A percentile compares a stretch with the other conserved stretches of the same genome.
Conservation (phyloP, 2,888 invertebrate species). For the Dexiosoma caninum region DNA sequence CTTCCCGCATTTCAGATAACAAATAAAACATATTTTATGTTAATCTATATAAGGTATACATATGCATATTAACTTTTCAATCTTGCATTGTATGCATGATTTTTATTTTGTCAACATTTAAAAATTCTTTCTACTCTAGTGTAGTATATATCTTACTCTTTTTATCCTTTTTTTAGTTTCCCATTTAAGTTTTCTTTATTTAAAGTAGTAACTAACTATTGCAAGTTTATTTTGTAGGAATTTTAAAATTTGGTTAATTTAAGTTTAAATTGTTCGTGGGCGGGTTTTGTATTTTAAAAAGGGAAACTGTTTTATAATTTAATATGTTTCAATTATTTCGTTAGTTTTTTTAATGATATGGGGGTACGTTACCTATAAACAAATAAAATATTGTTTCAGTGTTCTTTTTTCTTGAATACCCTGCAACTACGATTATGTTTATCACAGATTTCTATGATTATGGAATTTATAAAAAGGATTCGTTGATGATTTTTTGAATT, state of each 20-base stretch:
- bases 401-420: conserved; percentile 58
- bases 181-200: conserved; percentile 20
- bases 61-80: too few relatives aligned
- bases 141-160: conserved; percentile 40
- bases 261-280: conserved; percentile 45
- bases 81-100: conserved; percentile 23
- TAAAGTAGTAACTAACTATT: conserved; percentile 64
- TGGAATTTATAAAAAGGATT: conserved; percentile 56
- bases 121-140: conserved; percentile 65
- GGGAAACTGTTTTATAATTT: conserved; percentile 21
- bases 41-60: too few relatives aligned
- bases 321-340: background rate
- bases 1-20: background rate
- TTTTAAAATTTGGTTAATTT: conserved; percentile 51
- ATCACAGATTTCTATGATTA: conserved; percentile 63
- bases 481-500: conserved; percentile 50
- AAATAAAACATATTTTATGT: too few relatives aligned
- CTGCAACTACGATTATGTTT: conserved; percentile 56
- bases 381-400: conserved; percentile 33
- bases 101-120: conserved; percentile 32
- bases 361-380: conserved; percentile 26
- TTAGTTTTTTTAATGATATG: conserved; percentile 42
- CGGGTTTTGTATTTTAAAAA: conserved; percentile 51
- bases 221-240: conserved; percentile 58
- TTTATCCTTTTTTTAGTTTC: conserved; percentile 8